Conservation (phyloP, 1,140 invertebrate species). For the Tetranychus urticae region DNA sequence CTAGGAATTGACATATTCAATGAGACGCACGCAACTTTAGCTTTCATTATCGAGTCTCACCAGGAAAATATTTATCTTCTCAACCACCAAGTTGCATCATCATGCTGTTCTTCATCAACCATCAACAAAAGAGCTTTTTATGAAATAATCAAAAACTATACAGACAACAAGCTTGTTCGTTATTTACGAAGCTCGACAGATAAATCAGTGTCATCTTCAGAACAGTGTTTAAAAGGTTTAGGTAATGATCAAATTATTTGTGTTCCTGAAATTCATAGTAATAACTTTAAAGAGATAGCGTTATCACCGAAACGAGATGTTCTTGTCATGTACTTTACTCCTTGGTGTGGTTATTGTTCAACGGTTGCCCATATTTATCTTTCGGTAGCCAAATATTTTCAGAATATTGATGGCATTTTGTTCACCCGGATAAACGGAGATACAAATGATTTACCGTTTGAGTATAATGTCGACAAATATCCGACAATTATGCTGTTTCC, state of each 20-base stretch:
- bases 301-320: slow-evolving; percentile 31
- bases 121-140: slow-evolving; percentile 3
- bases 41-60: slow-evolving; percentile 40
- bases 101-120: neutral
- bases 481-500: slow-evolving; percentile 50
- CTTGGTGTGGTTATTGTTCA: slow-evolving; percentile 45
- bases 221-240: neutral
- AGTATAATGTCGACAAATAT: slow-evolving; percentile 43
- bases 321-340: slow-evolving; percentile 38
- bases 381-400: slow-evolving; percentile 34
- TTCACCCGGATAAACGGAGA: slow-evolving; percentile 51
- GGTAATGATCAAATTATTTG: slow-evolving; percentile 15
- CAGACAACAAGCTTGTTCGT: slow-evolving; percentile 28
- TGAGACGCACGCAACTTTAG: slow-evolving; percentile 34
- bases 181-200: slow-evolving; percentile 21
- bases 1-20: slow-evolving; percentile 27
- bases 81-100: slow-evolving; percentile 3
- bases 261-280: slow-evolving; percentile 27
- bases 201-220: neutral
- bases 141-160: slow-evolving; percentile 39
- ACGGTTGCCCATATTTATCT: slow-evolving; percentile 36
- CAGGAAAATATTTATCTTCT: slow-evolving; percentile 4
- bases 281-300: slow-evolving; percentile 18
- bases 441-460: slow-evolving; percentile 52
- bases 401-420: slow-evolving; percentile 26